Conservation (phyloP, 30 jellyfish, hydroid and myxozoan species). For the Pelagia noctiluca region DNA sequence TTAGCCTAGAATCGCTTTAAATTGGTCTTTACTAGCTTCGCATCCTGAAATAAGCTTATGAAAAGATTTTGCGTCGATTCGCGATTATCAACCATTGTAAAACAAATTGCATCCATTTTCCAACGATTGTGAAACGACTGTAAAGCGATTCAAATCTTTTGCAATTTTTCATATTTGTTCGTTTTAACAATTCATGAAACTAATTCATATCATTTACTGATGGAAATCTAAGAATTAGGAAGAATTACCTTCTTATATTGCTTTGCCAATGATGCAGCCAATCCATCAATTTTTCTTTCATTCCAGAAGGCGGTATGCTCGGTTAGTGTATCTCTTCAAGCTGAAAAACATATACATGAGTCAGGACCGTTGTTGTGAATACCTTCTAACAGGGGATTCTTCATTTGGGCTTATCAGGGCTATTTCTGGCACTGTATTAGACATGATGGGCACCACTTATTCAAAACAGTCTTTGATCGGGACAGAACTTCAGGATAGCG, state of each 20-base stretch:
- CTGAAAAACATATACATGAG: too few relatives aligned
- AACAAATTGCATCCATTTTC: background rate
- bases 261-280: background rate
- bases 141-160: background rate
- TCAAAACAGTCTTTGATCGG: background rate
- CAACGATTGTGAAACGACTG: background rate
- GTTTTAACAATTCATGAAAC: background rate
- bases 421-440: background rate
- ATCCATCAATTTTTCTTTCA: background rate
- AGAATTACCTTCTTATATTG: background rate
- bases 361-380: too few relatives aligned
- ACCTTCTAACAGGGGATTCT: too few relatives aligned
- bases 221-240: too few relatives aligned
- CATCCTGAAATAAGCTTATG: too few relatives aligned
- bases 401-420: too few relatives aligned
- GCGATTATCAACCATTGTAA: too few relatives aligned
- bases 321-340: background rate
- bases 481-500: too few relatives aligned
- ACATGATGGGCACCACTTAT: background rate
- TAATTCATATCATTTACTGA: background rate
- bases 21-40: too few relatives aligned
- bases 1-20: too few relatives aligned
- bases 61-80: too few relatives aligned
- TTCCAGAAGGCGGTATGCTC: background rate
- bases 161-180: too few relatives aligned